These are phyloP conservation scores for Himantopus leucocephalus DNA, from an alignment of 2,113 vertebrate genomes.

Conservation along the genomic window DNA sequence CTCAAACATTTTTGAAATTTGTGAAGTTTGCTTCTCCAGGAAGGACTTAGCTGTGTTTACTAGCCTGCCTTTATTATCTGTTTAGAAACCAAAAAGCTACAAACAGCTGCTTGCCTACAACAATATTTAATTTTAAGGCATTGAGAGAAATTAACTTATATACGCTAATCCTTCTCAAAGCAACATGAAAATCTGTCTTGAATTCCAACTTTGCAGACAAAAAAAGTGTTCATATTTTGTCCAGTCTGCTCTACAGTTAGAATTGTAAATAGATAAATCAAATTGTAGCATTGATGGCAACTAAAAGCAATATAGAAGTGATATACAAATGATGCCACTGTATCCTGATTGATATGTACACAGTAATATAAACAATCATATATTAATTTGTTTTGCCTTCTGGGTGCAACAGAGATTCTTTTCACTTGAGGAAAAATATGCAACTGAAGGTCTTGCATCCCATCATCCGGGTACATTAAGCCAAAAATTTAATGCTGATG, in stretches of 20 bases:
- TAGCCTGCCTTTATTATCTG: neutral
- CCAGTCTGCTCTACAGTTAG: neutral
- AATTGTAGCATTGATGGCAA: neutral
- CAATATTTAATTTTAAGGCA: neutral
- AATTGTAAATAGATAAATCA: neutral
- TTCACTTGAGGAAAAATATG: slow-evolving; percentile 70
- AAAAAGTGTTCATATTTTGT: neutral
- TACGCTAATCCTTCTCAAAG: neutral
- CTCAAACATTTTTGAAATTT: neutral
- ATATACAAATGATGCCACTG: neutral
- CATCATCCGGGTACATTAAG: neutral
- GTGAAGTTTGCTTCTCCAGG: neutral
- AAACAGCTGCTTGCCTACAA: neutral
- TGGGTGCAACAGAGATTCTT: slow-evolving; percentile 60
- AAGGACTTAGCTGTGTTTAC: neutral
- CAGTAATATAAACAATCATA: neutral
- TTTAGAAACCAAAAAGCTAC: neutral
- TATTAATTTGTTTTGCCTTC: neutral
- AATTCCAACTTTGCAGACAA: neutral
- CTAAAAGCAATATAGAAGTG: neutral
- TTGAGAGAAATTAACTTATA: neutral
- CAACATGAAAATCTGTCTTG: neutral
- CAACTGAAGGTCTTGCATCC: slow-evolving; percentile 67
- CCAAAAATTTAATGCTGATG: neutral
- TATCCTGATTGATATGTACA: neutral